Base-by-base conservation (phyloP, 2,797 vertebrate genomes). In the Hylomyscus alleni region DNA sequence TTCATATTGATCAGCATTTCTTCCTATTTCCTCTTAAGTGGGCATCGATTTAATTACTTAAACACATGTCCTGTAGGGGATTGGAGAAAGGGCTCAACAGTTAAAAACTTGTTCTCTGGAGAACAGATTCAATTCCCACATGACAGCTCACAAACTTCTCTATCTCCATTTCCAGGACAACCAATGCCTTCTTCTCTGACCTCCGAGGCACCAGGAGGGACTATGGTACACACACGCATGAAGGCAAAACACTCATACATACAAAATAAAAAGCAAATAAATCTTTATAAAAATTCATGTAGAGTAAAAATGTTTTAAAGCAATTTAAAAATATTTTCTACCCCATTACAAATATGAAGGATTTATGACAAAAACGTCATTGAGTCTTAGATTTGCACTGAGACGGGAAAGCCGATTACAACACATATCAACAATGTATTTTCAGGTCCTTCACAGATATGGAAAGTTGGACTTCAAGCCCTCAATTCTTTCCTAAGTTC, bases 11-110 rank as follows among this genome's bases (percentile, higher is more conserved):
- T 31, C 62, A 89, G 50, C 81, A 73, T 69, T 52, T 90, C 14
- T 92, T 29, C 80, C 12, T 37, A 3, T 52, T 86, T n/a, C 81
- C n/a, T 96, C 54, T 93, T 90, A 88, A 65, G 50, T 15, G n/a
- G 40, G 65, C 40, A 95, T 94, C 94, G 93, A 73, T 62, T 94
- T 90, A 93, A 95, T 24, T 58, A 62, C 65, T 89, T 78, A 34
- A 5, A 50, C 34, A 85, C 24, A 50, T 22, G 2, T 47, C 60
- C 60, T 50, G 13, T n/a, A 50, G 34, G 44, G 83, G 6, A 11
- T 11, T 50, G 31, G 60, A 67, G 62, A 86, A 69, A 52, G 34
- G 13, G 44, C 31, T 52, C 31, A 69, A 3, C 44, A 50, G 11
- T 52, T 69, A 69, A n/a, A 9, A 69, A 34, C 31, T 85, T 1